Conservation (phyloP, 1,140 invertebrate genomes). For the Zaprionus vittiger region DNA sequence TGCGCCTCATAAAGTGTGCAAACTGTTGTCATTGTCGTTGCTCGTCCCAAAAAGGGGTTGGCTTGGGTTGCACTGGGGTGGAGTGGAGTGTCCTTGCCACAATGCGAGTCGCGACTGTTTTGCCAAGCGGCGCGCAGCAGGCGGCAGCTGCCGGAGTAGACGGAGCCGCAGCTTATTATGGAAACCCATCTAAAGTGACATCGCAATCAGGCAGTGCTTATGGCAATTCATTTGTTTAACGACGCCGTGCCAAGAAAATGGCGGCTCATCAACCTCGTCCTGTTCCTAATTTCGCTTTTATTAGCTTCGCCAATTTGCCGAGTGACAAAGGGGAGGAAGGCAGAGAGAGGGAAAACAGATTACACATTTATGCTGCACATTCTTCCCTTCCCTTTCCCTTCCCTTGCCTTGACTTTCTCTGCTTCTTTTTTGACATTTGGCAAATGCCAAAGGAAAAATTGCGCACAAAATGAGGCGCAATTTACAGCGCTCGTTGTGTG, state of each 20-base stretch:
- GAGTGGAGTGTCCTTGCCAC: conserved; percentile 5
- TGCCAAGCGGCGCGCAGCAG: conserved; percentile 38
- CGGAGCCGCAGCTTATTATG: conserved; percentile 65
- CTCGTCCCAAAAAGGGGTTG: conserved; percentile 29
- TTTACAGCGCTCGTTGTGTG: conserved; percentile 80
- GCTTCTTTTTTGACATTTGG: conserved; percentile 68
- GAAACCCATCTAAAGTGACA: conserved; percentile 78
- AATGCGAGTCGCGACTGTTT: conserved; percentile 36
- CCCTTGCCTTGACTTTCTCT: conserved; percentile 50
- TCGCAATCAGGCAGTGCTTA: conserved; percentile 80
- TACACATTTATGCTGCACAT: conserved; percentile 37
- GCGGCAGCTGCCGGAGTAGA: conserved; percentile 35
- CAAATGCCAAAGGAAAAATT: conserved; percentile 79
- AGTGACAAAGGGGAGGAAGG: conserved; percentile 5
- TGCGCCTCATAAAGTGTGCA: conserved; percentile 82
- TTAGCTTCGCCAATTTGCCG: conserved; percentile 69
- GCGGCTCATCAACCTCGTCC: conserved; percentile 46
- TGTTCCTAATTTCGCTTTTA: conserved; percentile 76
- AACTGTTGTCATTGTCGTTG: conserved; percentile 74
- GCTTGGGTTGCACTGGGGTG: neutral
- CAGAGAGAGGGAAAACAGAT: conserved; percentile 33
- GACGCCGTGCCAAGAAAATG: conserved; percentile 67
- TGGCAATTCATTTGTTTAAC: conserved; percentile 84
- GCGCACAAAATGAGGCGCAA: conserved; percentile 75
- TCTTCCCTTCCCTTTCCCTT: conserved; percentile 21